phyloP scores from a whole-genome alignment of 2,888 invertebrate genomes.

The Rhaphigaster nebulosa region DNA sequence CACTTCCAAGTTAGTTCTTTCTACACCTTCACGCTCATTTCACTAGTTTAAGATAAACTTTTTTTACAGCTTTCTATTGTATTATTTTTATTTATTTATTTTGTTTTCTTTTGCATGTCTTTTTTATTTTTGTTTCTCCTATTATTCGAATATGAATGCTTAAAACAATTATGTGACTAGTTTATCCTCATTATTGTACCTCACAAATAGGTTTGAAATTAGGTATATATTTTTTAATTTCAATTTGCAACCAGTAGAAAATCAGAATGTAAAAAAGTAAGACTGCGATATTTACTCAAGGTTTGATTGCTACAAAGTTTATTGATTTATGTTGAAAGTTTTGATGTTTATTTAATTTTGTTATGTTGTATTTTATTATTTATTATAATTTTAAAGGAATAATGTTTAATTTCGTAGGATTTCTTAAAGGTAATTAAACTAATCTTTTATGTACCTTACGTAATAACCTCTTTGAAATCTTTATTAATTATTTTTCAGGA shows the following conservation, averaged over 20 bases:
- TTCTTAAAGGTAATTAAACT: not conserved
- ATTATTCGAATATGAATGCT: not conserved
- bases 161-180: not conserved
- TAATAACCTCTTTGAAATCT: not conserved
- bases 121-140: not conserved
- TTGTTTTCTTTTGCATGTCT: not conserved
- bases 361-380: not conserved
- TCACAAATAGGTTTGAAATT: not conserved
- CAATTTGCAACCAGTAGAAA: not conserved
- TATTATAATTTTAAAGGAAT: not conserved
- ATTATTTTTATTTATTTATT: not conserved
- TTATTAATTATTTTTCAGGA: not conserved
- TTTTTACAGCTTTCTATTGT: constrained; percentile 25
- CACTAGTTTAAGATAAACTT: not conserved
- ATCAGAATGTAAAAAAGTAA: not conserved
- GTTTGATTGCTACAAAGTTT: too few relatives aligned
- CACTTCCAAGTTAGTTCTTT: not conserved
- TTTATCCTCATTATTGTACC: not conserved
- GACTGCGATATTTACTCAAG: not conserved
- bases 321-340: not conserved
- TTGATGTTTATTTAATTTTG: not conserved
- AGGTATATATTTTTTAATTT: not conserved
- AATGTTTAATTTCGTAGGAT: not conserved
- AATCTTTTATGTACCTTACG: not conserved
- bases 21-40: not conserved